Evolutionary conservation across 2,888 invertebrate genomes (phyloP), one percentile per base, ranked within the genome.

Genomic region (Alloscopus bannaensis): DNA sequence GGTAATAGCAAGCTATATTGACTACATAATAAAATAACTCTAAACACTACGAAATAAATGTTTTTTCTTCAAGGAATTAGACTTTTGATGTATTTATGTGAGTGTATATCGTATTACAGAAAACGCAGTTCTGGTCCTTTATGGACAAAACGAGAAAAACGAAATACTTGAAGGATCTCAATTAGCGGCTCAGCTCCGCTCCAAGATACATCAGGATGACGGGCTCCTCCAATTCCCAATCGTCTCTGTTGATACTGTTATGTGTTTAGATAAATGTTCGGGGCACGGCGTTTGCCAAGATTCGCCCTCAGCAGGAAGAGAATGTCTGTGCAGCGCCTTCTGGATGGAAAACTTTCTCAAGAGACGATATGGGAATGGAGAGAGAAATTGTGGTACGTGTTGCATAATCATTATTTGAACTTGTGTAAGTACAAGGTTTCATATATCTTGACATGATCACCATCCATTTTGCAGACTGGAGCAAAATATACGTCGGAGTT

Each of bases 201-300:
- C 92, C 84, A 93, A 94, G 87, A 88, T 95, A 18, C 90, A 91
- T 82, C 91, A 93, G 75, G 94, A 94, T 87, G 92, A 92, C 2
- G 91, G 92, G 18, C 90, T 94, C 16, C 88, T 95, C 50, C 92
- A 92, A 87, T 90, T 93, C 83, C 92, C 93, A n/a, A 93, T 95
- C 40, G 91, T 93, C 24, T 92, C 92, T 84, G 91, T 97, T 70
- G 94, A 96, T 87, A 95, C 97, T 1, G 91, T 92, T 40, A 92
- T 96, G 73, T 98, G 98, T 87, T 96, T 97, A 87, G 96, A 96
- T 89, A 91, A 94, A 88, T 98, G 98, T 89, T 97, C 97, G 45
- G 94, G 90, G 6, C 97, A 98, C 89, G 98, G 98, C 68, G 91
- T 91, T 40, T 98, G 98, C 89, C 93, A 96, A 88, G 93, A 93